Percentiles rank a stretch among this genome's conserved stretches.
phyloP scores from a whole-genome alignment of 2,888 invertebrate species.

The Phasia obesa region DNA sequence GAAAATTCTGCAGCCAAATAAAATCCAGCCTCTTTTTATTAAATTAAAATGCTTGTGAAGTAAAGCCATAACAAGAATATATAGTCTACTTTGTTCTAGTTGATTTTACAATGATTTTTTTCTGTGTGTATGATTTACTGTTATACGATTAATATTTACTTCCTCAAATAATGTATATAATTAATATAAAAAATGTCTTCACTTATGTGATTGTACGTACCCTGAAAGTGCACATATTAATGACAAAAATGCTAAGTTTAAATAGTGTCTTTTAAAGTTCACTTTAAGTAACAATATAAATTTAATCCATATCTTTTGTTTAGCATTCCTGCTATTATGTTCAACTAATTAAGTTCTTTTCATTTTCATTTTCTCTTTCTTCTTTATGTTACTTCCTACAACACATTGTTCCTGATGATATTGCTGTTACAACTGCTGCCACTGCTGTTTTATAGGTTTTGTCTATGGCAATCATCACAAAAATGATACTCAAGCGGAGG shows the following conservation, averaged over 20 bases:
- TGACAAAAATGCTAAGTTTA: background rate
- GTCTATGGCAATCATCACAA: slow-evolving; percentile 77
- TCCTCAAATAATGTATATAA: too few species aligned
- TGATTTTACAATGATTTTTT: too few species aligned
- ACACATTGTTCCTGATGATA: slow-evolving; percentile 22
- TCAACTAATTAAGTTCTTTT: slow-evolving; percentile 64
- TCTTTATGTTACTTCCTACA: slow-evolving; percentile 24
- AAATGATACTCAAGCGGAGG: slow-evolving; percentile 70
- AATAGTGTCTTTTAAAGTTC: slow-evolving; percentile 49
- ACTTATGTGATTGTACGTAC: background rate
- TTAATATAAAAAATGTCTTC: too few species aligned
- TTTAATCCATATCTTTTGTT: slow-evolving; percentile 57
- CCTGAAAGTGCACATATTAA: background rate
- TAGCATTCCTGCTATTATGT: slow-evolving; percentile 47
- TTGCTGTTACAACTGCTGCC: slow-evolving; percentile 21
- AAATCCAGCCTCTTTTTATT: too few species aligned
- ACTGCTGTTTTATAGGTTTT: slow-evolving; percentile 72
- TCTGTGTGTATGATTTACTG: too few species aligned
- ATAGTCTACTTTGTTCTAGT: too few species aligned
- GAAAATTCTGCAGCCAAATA: too few species aligned
- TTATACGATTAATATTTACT: too few species aligned
- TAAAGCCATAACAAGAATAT: too few species aligned
- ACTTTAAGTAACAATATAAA: slow-evolving; percentile 58
- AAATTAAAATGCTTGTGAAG: too few species aligned
- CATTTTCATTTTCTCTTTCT: slow-evolving; percentile 36